Conservation (phyloP, 64 coral and sea anemone genomes). For the Montipora foliosa region DNA sequence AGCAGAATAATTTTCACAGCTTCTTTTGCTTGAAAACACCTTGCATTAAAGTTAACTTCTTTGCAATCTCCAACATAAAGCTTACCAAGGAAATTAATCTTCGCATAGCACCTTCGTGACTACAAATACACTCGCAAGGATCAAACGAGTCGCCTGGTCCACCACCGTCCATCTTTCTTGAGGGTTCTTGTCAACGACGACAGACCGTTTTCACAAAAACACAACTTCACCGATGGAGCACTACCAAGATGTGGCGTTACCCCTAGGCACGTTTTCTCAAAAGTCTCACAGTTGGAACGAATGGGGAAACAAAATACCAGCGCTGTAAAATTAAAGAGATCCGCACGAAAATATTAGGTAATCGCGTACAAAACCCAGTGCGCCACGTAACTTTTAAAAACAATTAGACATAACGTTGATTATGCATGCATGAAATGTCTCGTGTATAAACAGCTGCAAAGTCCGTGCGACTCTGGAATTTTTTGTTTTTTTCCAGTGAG, state of each 20-base stretch:
- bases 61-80: not conserved
- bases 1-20: not conserved
- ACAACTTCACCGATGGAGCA: not conserved
- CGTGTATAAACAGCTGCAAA: not conserved
- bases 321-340: constrained; percentile 1
- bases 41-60: not conserved
- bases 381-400: constrained; percentile 39
- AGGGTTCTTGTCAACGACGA: not conserved
- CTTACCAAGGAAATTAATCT: constrained; percentile 97
- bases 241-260: not conserved
- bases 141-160: constrained; percentile 83
- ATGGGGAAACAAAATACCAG: constrained; percentile 21
- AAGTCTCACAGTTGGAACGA: not conserved
- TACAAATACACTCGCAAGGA: constrained; percentile 98
- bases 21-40: not conserved
- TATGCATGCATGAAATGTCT: constrained; percentile 48
- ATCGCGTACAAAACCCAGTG: not conserved
- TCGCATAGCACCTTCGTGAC: constrained; percentile 97
- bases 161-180: constrained; percentile 78
- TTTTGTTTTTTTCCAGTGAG: not conserved
- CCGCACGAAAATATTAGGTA: constrained; percentile 39
- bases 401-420: constrained; percentile 29
- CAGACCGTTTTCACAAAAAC: not conserved
- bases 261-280: not conserved
- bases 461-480: not conserved